Evolutionary conservation across 1,140 invertebrate species (phyloP), one percentile per base, ranked within the genome.

Genomic region (Platyura marginata): DNA sequence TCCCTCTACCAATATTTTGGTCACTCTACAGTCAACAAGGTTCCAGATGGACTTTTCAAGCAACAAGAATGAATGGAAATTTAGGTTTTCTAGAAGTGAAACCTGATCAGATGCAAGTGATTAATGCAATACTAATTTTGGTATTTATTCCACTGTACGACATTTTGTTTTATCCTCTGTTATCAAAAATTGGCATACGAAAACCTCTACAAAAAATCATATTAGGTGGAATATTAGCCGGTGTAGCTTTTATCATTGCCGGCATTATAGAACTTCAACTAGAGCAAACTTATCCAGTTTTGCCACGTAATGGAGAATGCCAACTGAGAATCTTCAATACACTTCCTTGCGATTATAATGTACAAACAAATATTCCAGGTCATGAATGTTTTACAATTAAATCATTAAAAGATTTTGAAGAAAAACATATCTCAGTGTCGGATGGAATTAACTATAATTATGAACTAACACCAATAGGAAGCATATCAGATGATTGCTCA

Each of bases 111-210:
- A 75, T 82, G 70, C 77, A 79, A 65, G 70, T 74, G 18, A 55
- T 82, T 4, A 86, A 86, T 59, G 76, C 80, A 2, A 47, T 84
- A 13, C 62, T 86, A 1, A 79, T 84, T 47, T 53, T 87, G 18
- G 25, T 74, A 2, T 66, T 85, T 38, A 81, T 85, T 52, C 82
- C 82, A 15, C 38, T 85, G 1, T 84, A 82, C 58, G 77, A 85
- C 65, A 57, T 65, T 21, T 3, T 42, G 19, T 35, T 46, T 18
- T 43, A 40, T 43, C 43, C 46, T 21, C 20, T 60, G 16, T 63
- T 72, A 1, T 62, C 41, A 22, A 39, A 25, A 20, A 11, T 40
- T 15, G 43, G 43, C 22, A n/a, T 44, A 15, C 25, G 19, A 32
- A 61, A 52, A 42, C 72, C 74, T 1, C 55, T 81, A 18, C 69